A percentile compares a stretch with the other conserved stretches of the same genome.
Evolutionary conservation across 2,113 vertebrate genomes (phyloP).

Genomic region (Pica pica): DNA sequence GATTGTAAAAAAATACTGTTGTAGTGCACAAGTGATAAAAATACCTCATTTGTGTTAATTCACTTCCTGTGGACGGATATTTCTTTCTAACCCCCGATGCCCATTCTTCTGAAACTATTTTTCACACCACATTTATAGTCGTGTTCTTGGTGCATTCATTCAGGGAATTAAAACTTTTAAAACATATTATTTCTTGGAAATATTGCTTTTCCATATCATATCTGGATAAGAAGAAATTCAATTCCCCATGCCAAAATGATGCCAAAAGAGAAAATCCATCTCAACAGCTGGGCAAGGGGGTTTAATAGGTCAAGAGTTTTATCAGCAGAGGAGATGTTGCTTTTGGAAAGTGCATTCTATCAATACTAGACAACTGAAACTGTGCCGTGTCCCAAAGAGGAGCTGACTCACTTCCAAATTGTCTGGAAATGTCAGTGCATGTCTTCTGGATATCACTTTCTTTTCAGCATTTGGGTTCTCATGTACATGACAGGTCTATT

Average conservation of each 20-base stretch:
- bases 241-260: background rate
- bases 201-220: background rate
- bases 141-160: background rate
- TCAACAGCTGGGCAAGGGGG: background rate
- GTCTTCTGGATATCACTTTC: background rate
- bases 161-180: background rate
- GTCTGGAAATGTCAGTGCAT: background rate
- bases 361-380: constrained; percentile 10
- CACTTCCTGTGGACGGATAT: background rate
- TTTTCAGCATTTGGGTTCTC: background rate
- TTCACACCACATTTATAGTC: background rate
- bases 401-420: constrained; percentile 18
- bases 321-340: background rate
- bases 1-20: background rate
- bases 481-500: background rate
- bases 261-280: background rate
- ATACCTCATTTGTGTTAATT: background rate
- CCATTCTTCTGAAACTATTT: background rate
- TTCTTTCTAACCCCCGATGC: background rate
- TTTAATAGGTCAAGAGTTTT: constrained; percentile 1
- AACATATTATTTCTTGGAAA: background rate
- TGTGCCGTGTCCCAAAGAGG: background rate
- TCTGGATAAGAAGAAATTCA: background rate
- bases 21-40: background rate
- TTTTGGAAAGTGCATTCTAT: constrained; percentile 10